phyloP scores from a whole-genome alignment of 2,797 vertebrate genomes.

The Otolemur crassicaudatus region DNA sequence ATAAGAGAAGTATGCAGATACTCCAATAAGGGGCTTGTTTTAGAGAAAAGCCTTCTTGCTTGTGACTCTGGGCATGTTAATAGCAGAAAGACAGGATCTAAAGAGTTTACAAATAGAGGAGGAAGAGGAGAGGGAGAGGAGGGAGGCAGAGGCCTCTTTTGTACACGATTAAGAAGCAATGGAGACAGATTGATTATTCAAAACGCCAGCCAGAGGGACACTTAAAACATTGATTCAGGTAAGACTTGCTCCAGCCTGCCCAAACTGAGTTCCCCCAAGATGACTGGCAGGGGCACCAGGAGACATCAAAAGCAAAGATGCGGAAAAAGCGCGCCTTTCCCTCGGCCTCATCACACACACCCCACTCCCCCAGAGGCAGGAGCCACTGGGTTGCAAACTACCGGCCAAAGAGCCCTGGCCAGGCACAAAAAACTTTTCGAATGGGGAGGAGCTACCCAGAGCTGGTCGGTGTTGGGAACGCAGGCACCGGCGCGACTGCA shows the following conservation, averaged over 20 bases:
- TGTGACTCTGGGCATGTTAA: conserved; percentile 91
- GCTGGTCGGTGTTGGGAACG: fast-evolving
- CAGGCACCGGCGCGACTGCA: fast-evolving
- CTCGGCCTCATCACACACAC: not conserved
- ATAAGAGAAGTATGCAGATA: conserved; percentile 94
- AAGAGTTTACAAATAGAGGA: conserved; percentile 92
- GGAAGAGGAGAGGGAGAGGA: conserved; percentile 69
- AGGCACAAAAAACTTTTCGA: not conserved
- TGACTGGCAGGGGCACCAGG: conserved; percentile 84
- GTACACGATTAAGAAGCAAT: conserved; percentile 91
- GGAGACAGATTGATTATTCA: conserved; percentile 95
- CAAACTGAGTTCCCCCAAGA: conserved; percentile 91
- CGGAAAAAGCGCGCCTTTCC: conserved; percentile 75
- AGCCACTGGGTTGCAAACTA: conserved; percentile 73
- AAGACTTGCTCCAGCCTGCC: conserved; percentile 92
- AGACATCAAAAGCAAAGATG: conserved; percentile 73
- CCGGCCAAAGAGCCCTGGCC: not conserved
- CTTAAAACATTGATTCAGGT: conserved; percentile 94
- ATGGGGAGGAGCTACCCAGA: fast-evolving
- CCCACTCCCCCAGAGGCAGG: conserved; percentile 73
- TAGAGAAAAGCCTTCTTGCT: conserved; percentile 91
- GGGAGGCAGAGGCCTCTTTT: conserved; percentile 84
- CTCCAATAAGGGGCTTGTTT: conserved; percentile 93
- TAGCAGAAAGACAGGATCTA: conserved; percentile 89
- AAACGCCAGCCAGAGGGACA: conserved; percentile 92